Evolutionary conservation across 2,113 vertebrate genomes (phyloP).

Genomic region (Nycticryphes semicollaris): DNA sequence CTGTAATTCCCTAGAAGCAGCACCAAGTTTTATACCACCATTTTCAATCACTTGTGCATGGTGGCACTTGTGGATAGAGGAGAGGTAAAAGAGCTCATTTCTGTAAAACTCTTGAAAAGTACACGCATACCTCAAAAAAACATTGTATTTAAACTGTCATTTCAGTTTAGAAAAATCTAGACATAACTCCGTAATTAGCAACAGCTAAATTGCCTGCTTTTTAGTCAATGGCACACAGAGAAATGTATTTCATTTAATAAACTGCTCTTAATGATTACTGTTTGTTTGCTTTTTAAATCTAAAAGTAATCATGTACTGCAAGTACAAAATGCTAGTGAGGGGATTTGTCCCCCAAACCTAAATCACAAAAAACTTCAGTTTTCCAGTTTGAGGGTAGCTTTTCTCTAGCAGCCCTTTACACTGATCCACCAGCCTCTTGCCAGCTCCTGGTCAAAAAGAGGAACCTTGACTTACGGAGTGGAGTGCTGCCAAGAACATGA

Average conservation of each 20-base stretch:
- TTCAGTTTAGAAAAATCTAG: constrained; percentile 13
- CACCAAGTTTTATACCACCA: background rate
- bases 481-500: constrained; percentile 42
- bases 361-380: background rate
- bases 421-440: background rate
- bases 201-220: background rate
- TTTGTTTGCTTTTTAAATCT: constrained; percentile 40
- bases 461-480: background rate
- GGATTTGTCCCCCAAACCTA: background rate
- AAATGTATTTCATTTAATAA: constrained; percentile 59
- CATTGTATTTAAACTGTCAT: background rate
- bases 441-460: background rate
- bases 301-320: background rate
- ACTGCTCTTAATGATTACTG: constrained; percentile 24
- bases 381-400: background rate
- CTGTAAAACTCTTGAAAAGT: background rate
- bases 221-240: background rate
- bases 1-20: background rate
- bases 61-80: background rate
- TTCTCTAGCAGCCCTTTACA: background rate
- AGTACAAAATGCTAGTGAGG: background rate
- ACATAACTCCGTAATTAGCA: background rate
- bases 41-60: background rate
- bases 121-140: background rate
- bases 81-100: background rate